phyloP scores from a whole-genome alignment of 2,797 vertebrate genomes.

The Xiphorhynchus erythropygius region DNA sequence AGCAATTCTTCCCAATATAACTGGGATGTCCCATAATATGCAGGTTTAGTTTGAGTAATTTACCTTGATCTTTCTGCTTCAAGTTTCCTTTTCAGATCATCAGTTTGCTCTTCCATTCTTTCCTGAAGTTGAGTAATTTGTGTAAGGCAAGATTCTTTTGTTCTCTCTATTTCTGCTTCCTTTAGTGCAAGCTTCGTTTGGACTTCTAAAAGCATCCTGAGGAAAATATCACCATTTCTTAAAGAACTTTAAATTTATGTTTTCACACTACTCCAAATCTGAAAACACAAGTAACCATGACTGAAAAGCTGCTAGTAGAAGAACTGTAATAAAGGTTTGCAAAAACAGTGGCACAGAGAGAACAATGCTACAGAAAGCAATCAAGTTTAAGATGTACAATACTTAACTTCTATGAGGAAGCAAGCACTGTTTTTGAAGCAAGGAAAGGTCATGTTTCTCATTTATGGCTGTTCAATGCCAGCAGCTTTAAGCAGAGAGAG shows the following conservation, averaged over 20 bases:
- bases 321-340: background rate
- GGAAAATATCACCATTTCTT: background rate
- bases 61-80: constrained; percentile 78
- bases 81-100: constrained; percentile 72
- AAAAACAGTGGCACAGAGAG: background rate
- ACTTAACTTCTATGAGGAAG: background rate
- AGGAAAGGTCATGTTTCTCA: background rate
- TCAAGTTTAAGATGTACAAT: background rate
- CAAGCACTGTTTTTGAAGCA: background rate
- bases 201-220: constrained; percentile 83
- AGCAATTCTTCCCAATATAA: background rate
- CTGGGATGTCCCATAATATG: background rate
- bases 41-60: background rate
- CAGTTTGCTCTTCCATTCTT: constrained; percentile 71
- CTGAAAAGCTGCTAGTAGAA: background rate
- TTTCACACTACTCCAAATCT: background rate
- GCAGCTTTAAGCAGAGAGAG: background rate
- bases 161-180: constrained; percentile 78
- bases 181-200: constrained; percentile 79
- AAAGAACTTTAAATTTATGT: background rate
- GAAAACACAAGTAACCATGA: background rate
- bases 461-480: background rate
- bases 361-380: background rate
- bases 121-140: constrained; percentile 72
- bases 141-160: constrained; percentile 60